Evolutionary conservation across 2,888 invertebrate genomes (phyloP).

Genomic region (Lasioglossum leucozonium): DNA sequence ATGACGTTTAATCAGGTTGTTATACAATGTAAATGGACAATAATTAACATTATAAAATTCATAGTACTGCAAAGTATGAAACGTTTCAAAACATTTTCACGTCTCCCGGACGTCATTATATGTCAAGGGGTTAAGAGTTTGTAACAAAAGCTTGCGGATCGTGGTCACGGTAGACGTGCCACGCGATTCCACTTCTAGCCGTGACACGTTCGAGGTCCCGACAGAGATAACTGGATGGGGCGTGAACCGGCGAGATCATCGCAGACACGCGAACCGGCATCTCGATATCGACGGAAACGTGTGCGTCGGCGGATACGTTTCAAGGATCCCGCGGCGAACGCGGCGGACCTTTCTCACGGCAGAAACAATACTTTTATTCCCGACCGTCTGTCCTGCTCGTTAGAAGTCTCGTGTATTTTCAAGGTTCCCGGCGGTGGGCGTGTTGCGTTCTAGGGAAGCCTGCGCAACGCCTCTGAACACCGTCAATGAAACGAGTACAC

Average conservation of each 20-base stretch:
- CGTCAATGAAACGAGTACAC: background rate
- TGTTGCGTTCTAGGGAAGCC: background rate
- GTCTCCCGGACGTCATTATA: too few relatives aligned
- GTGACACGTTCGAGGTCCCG: constrained; percentile 70
- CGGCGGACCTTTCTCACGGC: background rate
- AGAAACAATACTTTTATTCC: constrained; percentile 13
- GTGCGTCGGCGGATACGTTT: background rate
- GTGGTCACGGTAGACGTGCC: constrained; percentile 20
- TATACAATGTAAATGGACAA: too few relatives aligned
- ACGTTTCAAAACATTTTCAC: too few relatives aligned
- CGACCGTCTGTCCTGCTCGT: background rate
- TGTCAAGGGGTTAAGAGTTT: too few relatives aligned
- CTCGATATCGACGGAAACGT: constrained; percentile 20
- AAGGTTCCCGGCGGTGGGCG: background rate
- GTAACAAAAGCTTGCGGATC: background rate
- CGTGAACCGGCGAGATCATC: constrained; percentile 71
- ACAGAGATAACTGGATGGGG: constrained; percentile 67
- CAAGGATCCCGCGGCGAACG: background rate
- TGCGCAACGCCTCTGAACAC: background rate
- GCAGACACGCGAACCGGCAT: constrained; percentile 53
- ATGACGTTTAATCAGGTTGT: too few relatives aligned
- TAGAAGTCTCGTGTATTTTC: background rate
- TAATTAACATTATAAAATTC: too few relatives aligned
- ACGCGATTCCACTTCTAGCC: constrained; percentile 16
- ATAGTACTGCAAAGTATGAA: too few relatives aligned